Percentiles rank a stretch among this genome's conserved stretches.
phyloP scores from a whole-genome alignment of 2,888 invertebrate species.

The Scaptomyza cyrtandrae region DNA sequence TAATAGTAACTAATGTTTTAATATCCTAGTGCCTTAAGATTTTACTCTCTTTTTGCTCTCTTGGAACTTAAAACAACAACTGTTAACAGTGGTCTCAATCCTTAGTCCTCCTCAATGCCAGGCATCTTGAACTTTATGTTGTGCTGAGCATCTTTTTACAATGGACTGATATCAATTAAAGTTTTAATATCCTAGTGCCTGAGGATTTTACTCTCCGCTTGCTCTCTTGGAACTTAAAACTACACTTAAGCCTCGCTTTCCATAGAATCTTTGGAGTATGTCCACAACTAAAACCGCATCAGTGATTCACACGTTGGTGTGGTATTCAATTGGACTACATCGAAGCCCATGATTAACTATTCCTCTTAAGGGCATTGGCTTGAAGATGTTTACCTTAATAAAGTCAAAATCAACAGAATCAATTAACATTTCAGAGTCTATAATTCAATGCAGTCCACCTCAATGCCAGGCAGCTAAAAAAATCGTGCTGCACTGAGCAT shows the following conservation, averaged over 20 bases:
- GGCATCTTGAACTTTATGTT: slow-evolving; percentile 3
- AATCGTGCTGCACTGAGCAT: slow-evolving; percentile 27
- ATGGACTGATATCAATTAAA: slow-evolving; percentile 40
- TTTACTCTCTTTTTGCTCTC: slow-evolving; percentile 48
- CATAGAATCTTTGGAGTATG: slow-evolving; percentile 2
- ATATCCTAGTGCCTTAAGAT: slow-evolving; percentile 64
- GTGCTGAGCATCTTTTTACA: slow-evolving; percentile 36
- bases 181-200: slow-evolving; percentile 63
- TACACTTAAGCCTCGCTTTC: slow-evolving; percentile 9
- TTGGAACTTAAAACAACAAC: slow-evolving; percentile 63
- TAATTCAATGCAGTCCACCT: slow-evolving; percentile 30
- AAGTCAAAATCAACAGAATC: slow-evolving; percentile 51
- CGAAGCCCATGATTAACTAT: slow-evolving; percentile 63
- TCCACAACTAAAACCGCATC: slow-evolving; percentile 64
- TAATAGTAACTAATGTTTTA: slow-evolving; percentile 45
- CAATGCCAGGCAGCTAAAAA: slow-evolving; percentile 32
- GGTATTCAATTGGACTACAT: slow-evolving; percentile 77
- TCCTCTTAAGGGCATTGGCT: slow-evolving; percentile 80
- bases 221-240: slow-evolving; percentile 47
- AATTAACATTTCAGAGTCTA: not conserved
- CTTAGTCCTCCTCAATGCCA: slow-evolving; percentile 83
- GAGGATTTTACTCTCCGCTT: slow-evolving; percentile 34
- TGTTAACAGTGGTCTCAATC: not conserved
- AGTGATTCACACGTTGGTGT: slow-evolving; percentile 40
- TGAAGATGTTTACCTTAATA: slow-evolving; percentile 73